Evolutionary conservation across 2,113 vertebrate genomes (phyloP), one percentile per base, ranked within the genome.

Genomic region (Machaerirhynchus nigripectus): DNA sequence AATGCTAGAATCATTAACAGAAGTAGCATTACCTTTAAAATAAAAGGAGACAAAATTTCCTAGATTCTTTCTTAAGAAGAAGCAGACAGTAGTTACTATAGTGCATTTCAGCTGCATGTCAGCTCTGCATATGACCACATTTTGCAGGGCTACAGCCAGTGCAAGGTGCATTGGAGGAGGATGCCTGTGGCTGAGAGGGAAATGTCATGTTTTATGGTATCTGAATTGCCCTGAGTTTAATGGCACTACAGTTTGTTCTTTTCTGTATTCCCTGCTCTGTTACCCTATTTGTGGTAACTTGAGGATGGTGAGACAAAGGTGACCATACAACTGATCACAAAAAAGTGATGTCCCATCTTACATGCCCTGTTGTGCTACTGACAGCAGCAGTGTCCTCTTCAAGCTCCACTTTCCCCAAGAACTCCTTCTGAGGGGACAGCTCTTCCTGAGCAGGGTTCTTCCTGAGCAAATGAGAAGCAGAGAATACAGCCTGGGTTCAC

Each of bases 311-410:
- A 57, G 55, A 52, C 2, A 6, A 53, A 88, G 79, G 28, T 10
- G 4, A 15, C 23, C 42, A 11, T 44, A 2, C 8, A 26, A 17
- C 10, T 10, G 40, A 2, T 49, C 17, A 9, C 20, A n/a, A 77
- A 79, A 86, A 27, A 0, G 0, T 47, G 33, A 39, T 23, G 7
- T 44, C 15, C 18, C 20, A 14, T 23, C 37, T 31, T 8, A 23
- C 53, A 3, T 13, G 5, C 47, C 47, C 47, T 6, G 15, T 37
- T 6, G 13, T 39, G 39, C 30, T 47, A 5, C 27, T 21, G 37
- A 10, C 11, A 78, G 19, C n/a, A 69, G 8, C 9, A 44, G 11
- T 3, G 37, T 56, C 60, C 61, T 59, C 52, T 56, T 61, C 10
- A 15, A 56, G 52, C n/a, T 87, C 16, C 31, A 6, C 23, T 27